Evolutionary conservation across 2,113 vertebrate genomes (phyloP).

Genomic region (Silurus meridionalis): DNA sequence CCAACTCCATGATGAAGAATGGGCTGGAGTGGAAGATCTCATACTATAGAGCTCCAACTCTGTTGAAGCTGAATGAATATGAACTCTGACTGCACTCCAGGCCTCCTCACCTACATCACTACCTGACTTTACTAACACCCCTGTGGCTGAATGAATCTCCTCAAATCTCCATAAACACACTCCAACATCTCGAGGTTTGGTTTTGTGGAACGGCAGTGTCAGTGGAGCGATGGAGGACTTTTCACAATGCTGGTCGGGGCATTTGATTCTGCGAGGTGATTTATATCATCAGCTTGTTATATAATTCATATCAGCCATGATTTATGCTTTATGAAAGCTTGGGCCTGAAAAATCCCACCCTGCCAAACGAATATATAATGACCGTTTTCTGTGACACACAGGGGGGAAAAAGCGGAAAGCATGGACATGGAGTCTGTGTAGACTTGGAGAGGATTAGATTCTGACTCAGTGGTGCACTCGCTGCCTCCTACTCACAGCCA

Average conservation of each 20-base stretch:
- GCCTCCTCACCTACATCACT: no score
- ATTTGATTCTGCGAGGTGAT: conserved; percentile 37
- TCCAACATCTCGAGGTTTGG: background rate
- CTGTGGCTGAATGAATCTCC: no score
- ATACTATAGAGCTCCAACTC: no score
- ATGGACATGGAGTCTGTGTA: background rate
- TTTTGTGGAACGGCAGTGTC: conserved; percentile 1
- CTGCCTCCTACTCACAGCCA: conserved; percentile 42
- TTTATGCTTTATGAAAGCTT: conserved; percentile 53
- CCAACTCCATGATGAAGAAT: no score
- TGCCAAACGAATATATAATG: conserved; percentile 35
- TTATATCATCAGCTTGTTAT: conserved; percentile 52
- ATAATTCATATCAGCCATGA: conserved; percentile 54
- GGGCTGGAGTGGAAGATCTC: no score
- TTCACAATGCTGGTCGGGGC: conserved; percentile 41
- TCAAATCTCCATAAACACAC: no score
- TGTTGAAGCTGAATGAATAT: no score
- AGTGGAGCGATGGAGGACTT: conserved; percentile 10
- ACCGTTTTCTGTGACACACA: conserved; percentile 7
- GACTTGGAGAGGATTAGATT: background rate
- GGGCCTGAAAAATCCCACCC: conserved; percentile 48
- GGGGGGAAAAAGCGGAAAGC: background rate
- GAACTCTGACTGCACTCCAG: no score
- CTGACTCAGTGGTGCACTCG: conserved; percentile 13
- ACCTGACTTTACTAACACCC: no score